Evolutionary conservation across 2,113 vertebrate genomes (phyloP).

Genomic region (Halcyon malimbica): DNA sequence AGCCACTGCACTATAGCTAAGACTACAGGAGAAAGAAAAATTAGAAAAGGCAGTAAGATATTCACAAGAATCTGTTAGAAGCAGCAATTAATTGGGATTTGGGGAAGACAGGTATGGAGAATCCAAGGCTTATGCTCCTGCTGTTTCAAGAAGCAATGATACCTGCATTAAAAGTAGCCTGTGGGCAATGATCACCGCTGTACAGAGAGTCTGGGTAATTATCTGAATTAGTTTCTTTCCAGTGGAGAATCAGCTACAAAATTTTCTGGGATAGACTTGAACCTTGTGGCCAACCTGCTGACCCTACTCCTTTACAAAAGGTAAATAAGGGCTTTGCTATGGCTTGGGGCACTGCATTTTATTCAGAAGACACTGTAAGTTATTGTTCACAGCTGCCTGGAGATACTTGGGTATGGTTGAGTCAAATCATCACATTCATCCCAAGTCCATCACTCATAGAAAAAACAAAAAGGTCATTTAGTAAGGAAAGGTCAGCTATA

Average conservation of each 20-base stretch:
- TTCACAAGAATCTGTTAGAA: not conserved
- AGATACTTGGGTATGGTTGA: not conserved
- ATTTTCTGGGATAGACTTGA: not conserved
- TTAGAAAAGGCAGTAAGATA: not conserved
- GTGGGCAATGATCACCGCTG: not conserved
- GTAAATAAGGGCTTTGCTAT: not conserved
- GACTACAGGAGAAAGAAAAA: not conserved
- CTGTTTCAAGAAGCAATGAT: not conserved
- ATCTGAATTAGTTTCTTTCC: not conserved
- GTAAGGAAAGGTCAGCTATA: not conserved
- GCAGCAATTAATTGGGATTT: not conserved
- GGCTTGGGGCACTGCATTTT: not conserved
- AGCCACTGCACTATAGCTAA: not conserved
- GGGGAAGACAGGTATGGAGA: not conserved
- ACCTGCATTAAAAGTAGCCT: not conserved
- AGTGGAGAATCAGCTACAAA: not conserved
- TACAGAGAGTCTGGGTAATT: not conserved
- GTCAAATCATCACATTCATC: not conserved
- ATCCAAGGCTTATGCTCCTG: not conserved
- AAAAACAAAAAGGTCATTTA: not conserved
- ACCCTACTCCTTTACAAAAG: not conserved
- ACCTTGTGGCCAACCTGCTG: not conserved
- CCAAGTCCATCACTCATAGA: not conserved
- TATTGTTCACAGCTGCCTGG: not conserved
- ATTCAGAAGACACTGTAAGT: not conserved